Base-by-base conservation (phyloP, 2,888 invertebrate genomes). In the Syritta pipiens region DNA sequence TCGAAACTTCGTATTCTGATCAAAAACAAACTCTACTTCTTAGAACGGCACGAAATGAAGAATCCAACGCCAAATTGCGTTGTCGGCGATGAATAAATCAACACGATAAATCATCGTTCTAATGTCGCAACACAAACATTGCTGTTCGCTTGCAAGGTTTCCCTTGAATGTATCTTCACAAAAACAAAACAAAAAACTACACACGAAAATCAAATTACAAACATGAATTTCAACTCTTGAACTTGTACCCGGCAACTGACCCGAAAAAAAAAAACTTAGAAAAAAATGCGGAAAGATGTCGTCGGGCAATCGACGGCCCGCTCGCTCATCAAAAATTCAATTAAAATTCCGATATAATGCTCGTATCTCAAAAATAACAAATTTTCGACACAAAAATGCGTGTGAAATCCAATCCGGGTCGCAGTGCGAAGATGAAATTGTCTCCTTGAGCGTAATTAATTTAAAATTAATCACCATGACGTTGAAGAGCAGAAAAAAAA, bases 401-500 rank as follows among this genome's bases (percentile, higher is more conserved):
- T 19, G 9, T 12, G 24, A 26, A 26, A 40, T 14, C n/a, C n/a
- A n/a, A n/a, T n/a, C n/a, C n/a, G n/a, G n/a, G n/a, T n/a, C n/a
- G n/a, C n/a, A n/a, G n/a, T n/a, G 26, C 30, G n/a, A 12, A 51
- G 49, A 40, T 59, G 40, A 30, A 30, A 44, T 22, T 44, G 51
- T 67, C 44, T 19, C 59, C 67, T 68, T 68, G 46, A 32, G 20
- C 40, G 42, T 20, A 32, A 49, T 76, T 57, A 42, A 57, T 19
- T 69, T n/a, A 28, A 44, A 76, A 69, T 69, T 57, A 63, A 76
- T 76, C 69, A 51, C 35, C 22, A 44, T 42, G 30, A 10, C 51
- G 51, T 19, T 32, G 49, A 48, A 40, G 17, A 22, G 28, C 26
- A 48, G 10, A 57, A 22, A 49, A 48, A 20, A n/a, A n/a, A n/a